Base-by-base conservation (phyloP, 2,113 vertebrate genomes). In the Sebastes fasciatus region DNA sequence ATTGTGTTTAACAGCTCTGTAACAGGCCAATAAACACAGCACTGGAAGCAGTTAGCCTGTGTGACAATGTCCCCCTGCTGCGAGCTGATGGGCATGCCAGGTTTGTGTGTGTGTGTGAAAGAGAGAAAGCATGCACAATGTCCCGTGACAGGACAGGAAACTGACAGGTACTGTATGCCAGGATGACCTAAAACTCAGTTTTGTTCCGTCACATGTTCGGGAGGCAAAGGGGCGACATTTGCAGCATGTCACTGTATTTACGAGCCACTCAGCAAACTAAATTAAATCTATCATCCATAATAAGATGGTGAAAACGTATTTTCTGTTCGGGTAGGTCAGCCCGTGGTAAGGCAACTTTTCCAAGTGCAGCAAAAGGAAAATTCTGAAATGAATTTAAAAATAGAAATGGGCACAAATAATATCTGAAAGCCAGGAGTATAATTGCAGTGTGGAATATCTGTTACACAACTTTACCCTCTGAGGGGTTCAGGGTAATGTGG, bases 11-110 rank as follows among this genome's bases (percentile, higher is more conserved):
- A 91, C 90, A 92, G 83, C 84, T 91, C 83, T 77, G 81, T 86
- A 91, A 91, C 90, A 90, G 82, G 80, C 88, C 88, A 92, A 92
- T 93, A 93, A 94, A 91, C 90, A 93, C 82, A 75, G 75, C 64
- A 61, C 78, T 88, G 84, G 84, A 89, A 88, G 77, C 77, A 74
- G 87, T 89, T 75, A 87, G 84, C 58, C 23, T 74, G 63, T 84
- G 82, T 89, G 89, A 92, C 88, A 84, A 77, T 86, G 83, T 88
- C 85, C 79, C 80, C 64, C 66, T 83, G 67, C 86, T 65, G 74
- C 6, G 23, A 65, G 79, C 76, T 69, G 75, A 88, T 61, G 70
- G 76, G n/a, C 71, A 87, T 73, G 84, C 83, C 70, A 84, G 76
- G 80, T 55, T 68, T 4, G 19, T 58, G 45, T 74, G 42, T 75